Evolutionary conservation across 2,797 vertebrate genomes (phyloP), one percentile per base, ranked within the genome.

Genomic region (Acanthurus tractus): DNA sequence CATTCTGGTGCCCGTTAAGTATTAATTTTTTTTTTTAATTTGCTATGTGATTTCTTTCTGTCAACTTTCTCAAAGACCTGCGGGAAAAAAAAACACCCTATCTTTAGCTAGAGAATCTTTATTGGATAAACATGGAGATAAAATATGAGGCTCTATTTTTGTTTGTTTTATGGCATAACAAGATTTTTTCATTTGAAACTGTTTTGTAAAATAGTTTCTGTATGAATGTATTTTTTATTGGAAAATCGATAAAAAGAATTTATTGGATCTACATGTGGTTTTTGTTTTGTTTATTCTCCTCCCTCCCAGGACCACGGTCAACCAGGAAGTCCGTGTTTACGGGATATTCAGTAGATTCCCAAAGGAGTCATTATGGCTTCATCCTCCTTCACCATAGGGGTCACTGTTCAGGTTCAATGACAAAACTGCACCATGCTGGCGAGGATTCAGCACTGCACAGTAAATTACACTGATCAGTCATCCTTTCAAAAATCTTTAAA

Each of bases 221-320:
- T 98, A 98, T 98, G 97, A 98, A 98, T 98, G 97, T 98, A 98
- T 98, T 98, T 98, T 98, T 98, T 98, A 98, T 97, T 96, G 96
- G 95, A 98, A 93, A 97, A 97, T 96, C 78, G 92, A 93, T 93
- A 88, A 92, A 93, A 89, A 90, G 82, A 91, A 85, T 89, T 90
- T 92, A 93, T 93, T 91, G 90, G 90, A 92, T 88, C 82, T 70
- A 78, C 42, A 44, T 66, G 87, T 94, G 69, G 78, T 70, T 80
- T 79, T 72, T 81, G 25, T 71, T 40, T 40, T 40, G 38, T 80
- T 87, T 76, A 20, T 85, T 62, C 15, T 29, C 8, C 61, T 17
- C 50, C 12, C 22, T 70, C 64, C 49, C 40, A 2, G 18, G 13
- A 65, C 14, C 14, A 40, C 0, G 1, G 29, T 63, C 50, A 11